Base-by-base conservation (phyloP, 2,888 invertebrate genomes). In the Acrocyrtus sp. region DNA sequence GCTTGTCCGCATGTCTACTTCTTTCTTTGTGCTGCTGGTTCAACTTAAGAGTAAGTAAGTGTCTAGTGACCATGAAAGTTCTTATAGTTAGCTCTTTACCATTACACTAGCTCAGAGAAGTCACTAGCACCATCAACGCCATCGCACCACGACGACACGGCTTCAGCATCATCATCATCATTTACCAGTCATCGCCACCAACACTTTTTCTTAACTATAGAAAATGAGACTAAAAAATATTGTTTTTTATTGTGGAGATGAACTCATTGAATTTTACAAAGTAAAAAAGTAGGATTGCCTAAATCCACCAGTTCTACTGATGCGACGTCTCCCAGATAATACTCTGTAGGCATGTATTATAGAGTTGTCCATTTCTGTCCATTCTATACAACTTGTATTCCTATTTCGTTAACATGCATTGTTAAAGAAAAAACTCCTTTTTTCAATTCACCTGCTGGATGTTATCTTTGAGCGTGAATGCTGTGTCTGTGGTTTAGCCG, bases 41-140 rank as follows among this genome's bases (percentile, higher is more conserved):
- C n/a, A n/a, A n/a, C n/a, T n/a, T n/a, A n/a, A n/a, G n/a, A n/a
- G n/a, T n/a, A n/a, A n/a, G n/a, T n/a, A n/a, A n/a, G n/a, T n/a
- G n/a, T n/a, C 56, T 19, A 29, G 48, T 67, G 67, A 67, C 67
- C 67, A 67, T 67, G 67, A 67, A 67, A 67, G 67, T 67, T 67
- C 67, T 45, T n/a, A n/a, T n/a, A n/a, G n/a, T 67, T 67, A 67
- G 47, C 58, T 22, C 51, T 27, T 57, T n/a, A 3, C 22, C 17
- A 24, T n/a, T 2, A 10, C 17, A n/a, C n/a, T 56, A 53, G 34
- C 47, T 22, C 41, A 39, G n/a, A 26, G 15, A 48, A 66, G 48
- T 66, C 66, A 66, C 66, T 57, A 50, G 66, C 66, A 65, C 54
- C 65, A 65, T 65, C 60, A 60, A 57, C n/a, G n/a, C n/a, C n/a